These are phyloP conservation scores for Mionectes macconnelli DNA, from an alignment of 2,113 vertebrate genomes.

Conservation along the genomic window DNA sequence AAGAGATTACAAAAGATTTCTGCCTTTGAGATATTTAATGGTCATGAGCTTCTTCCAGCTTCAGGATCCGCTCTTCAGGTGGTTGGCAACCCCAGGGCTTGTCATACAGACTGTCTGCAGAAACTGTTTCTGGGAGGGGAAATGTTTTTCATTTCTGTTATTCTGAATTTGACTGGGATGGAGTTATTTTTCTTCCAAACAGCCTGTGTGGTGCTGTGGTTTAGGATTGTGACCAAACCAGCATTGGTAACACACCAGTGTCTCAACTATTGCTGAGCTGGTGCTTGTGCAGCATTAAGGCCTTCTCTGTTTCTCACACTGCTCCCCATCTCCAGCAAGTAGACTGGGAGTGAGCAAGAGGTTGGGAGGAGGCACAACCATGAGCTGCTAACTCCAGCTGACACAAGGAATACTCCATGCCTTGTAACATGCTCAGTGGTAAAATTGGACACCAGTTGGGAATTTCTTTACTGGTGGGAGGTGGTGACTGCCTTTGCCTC, in stretches of 20 bases:
- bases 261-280: neutral
- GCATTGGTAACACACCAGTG: neutral
- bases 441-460: neutral
- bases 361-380: neutral
- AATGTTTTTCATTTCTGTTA: neutral
- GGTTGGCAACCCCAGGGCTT: neutral
- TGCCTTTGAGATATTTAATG: neutral
- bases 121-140: neutral
- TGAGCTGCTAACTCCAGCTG: neutral
- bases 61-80: neutral
- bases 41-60: neutral
- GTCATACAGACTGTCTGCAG: neutral
- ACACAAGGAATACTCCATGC: neutral
- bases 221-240: neutral
- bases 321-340: neutral
- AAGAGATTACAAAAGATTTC: neutral
- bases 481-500: neutral
- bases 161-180: neutral
- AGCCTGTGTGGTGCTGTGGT: neutral
- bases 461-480: neutral
- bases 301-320: neutral
- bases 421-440: neutral
- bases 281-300: neutral
- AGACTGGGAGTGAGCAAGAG: neutral
- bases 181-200: neutral